Conservation (phyloP, 2,113 vertebrate species). For the Thomomys bottae region DNA sequence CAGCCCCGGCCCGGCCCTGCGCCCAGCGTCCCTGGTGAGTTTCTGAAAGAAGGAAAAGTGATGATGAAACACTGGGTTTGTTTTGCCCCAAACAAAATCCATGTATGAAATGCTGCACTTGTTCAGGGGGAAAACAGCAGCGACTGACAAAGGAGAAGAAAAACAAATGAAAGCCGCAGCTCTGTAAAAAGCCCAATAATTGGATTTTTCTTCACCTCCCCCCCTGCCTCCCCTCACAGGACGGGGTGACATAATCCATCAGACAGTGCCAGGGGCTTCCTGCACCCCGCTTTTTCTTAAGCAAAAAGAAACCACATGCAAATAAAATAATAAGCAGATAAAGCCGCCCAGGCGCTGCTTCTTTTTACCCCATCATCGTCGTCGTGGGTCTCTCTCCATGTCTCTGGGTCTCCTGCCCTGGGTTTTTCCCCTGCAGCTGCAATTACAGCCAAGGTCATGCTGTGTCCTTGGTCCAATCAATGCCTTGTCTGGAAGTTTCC, state of each 20-base stretch:
- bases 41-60: constrained; percentile 35
- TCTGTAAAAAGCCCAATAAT: constrained; percentile 83
- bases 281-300: constrained; percentile 78
- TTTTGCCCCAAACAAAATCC: constrained; percentile 78
- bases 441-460: too few relatives aligned
- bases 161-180: constrained; percentile 81
- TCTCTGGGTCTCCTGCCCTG: not conserved
- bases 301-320: not conserved
- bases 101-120: constrained; percentile 82
- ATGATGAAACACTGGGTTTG: constrained; percentile 67
- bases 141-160: constrained; percentile 85
- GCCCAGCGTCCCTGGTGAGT: constrained; percentile 40
- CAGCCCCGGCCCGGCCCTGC: not conserved
- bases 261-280: constrained; percentile 64
- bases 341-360: not conserved
- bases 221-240: constrained; percentile 81
- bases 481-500: not conserved
- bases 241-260: constrained; percentile 81
- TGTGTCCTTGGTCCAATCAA: not conserved
- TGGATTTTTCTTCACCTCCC: constrained; percentile 80
- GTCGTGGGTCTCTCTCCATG: fast-evolving
- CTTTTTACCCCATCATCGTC: fast-evolving
- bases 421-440: not conserved
- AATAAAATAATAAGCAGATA: constrained; percentile 5
- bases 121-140: constrained; percentile 78